These are phyloP conservation scores for Andrena dorsata DNA, from an alignment of 2,888 invertebrate species.

Conservation along the genomic window DNA sequence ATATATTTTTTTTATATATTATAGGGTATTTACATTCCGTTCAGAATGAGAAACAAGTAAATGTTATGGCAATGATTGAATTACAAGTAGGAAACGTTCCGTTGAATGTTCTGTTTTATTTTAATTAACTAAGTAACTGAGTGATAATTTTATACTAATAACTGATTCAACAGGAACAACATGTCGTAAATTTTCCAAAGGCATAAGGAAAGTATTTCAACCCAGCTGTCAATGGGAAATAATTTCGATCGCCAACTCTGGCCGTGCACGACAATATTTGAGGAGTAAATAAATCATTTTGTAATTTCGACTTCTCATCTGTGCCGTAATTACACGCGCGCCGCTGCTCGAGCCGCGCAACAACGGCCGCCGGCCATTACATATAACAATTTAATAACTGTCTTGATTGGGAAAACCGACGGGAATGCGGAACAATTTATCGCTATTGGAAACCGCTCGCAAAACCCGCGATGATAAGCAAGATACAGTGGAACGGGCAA, in stretches of 20 bases:
- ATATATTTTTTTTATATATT: too few species aligned
- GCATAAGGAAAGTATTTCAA: neutral
- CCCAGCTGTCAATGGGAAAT: neutral
- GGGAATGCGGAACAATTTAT: constrained; percentile 35
- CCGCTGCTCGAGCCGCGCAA: neutral
- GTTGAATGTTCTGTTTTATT: too few species aligned
- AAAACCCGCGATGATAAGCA: constrained; percentile 43
- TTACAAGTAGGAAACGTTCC: too few species aligned
- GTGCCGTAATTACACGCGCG: neutral
- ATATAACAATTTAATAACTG: constrained; percentile 48
- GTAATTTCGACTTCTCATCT: neutral
- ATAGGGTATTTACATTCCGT: too few species aligned
- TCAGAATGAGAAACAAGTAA: too few species aligned
- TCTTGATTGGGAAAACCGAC: constrained; percentile 43
- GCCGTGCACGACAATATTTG: neutral
- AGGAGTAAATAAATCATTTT: neutral
- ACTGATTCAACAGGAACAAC: too few species aligned
- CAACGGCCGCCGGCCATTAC: constrained; percentile 11
- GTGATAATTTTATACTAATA: too few species aligned
- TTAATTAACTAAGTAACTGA: too few species aligned
- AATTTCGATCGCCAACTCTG: too few species aligned
- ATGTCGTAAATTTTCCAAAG: too few species aligned
- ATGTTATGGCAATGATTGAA: too few species aligned
- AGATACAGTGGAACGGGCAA: constrained; percentile 31
- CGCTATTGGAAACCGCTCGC: constrained; percentile 45